These are phyloP conservation scores for Melinaea menophilus DNA, from an alignment of 2,888 invertebrate species.

Conservation along the genomic window DNA sequence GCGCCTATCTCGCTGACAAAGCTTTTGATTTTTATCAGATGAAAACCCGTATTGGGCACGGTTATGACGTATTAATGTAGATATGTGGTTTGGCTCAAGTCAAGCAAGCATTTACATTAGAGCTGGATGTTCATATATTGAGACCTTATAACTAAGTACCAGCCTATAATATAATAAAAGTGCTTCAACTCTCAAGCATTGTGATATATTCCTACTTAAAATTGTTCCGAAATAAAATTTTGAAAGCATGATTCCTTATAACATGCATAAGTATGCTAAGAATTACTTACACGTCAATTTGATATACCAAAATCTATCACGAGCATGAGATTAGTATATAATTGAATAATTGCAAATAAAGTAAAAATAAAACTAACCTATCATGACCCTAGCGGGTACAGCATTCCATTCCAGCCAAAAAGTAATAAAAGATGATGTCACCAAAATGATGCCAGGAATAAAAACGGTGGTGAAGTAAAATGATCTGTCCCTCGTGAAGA, in stretches of 20 bases:
- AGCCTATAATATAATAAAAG: not conserved
- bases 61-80: no score
- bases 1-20: not conserved
- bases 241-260: constrained; percentile 1
- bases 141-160: constrained; percentile 2
- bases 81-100: not conserved
- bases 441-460: constrained; percentile 97
- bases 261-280: constrained; percentile 1
- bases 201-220: constrained; percentile 7
- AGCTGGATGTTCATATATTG: constrained; percentile 25
- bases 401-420: constrained; percentile 99
- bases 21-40: not conserved
- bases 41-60: not conserved
- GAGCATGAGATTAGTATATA: not conserved
- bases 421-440: constrained; percentile 97
- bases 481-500: constrained; percentile 96
- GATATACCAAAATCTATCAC: not conserved
- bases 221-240: constrained; percentile 1
- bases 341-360: constrained; percentile 10
- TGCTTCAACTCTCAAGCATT: constrained; percentile 16
- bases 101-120: constrained; percentile 10
- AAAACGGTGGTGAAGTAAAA: constrained; percentile 98
- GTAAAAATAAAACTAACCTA: constrained; percentile 82
- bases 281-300: not conserved
- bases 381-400: constrained; percentile 97